Conservation (phyloP, 2,797 vertebrate genomes). For the Clarias platycephalus region DNA sequence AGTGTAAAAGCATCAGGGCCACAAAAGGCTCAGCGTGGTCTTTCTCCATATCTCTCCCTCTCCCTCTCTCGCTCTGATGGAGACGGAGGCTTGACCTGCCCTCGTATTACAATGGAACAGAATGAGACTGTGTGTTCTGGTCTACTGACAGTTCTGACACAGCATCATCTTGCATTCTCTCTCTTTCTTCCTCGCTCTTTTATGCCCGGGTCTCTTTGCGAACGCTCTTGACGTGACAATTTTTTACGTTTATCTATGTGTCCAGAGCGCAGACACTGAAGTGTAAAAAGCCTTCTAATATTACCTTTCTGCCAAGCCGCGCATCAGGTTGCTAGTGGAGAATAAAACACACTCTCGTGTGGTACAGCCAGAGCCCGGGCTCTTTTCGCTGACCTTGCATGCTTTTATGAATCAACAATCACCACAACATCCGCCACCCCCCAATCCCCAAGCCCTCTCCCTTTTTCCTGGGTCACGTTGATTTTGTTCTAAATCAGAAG, state of each 20-base stretch:
- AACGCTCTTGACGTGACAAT: conserved; percentile 12
- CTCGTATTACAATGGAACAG: conserved; percentile 15
- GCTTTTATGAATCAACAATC: conserved; percentile 15
- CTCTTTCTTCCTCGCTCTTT: conserved; percentile 24
- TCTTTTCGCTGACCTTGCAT: conserved; percentile 10
- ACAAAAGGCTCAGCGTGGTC: conserved; percentile 16
- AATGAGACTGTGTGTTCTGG: conserved; percentile 9
- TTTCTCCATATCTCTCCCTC: neutral
- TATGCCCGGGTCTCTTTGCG: neutral
- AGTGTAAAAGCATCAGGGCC: conserved; percentile 23
- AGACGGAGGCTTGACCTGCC: conserved; percentile 27
- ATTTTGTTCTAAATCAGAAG: conserved; percentile 15
- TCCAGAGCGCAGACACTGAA: neutral
- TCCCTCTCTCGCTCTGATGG: neutral
- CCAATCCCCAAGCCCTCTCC: neutral
- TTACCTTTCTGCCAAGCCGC: neutral
- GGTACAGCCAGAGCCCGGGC: neutral
- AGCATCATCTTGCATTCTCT: conserved; percentile 8
- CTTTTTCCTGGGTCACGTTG: conserved; percentile 34
- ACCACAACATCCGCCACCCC: neutral
- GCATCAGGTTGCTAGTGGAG: conserved; percentile 12
- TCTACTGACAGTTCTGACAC: conserved; percentile 24
- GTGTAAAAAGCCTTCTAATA: conserved; percentile 20
- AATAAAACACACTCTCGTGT: neutral
- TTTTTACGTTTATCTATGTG: conserved; percentile 20